These are phyloP conservation scores for Apotomis betuletana DNA, from an alignment of 2,888 invertebrate species.

Conservation along the genomic window DNA sequence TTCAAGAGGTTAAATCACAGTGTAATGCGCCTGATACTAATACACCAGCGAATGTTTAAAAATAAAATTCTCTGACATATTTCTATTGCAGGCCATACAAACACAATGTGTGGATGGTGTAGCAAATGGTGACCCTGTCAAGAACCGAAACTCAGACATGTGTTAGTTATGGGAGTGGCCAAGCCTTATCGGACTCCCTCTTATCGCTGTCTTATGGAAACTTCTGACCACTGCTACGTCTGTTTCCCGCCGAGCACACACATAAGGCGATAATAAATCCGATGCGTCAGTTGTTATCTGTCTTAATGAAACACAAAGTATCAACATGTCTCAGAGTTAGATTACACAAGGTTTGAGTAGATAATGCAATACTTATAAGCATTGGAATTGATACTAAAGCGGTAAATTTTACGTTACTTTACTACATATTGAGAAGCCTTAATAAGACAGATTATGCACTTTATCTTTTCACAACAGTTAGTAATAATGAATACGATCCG, in stretches of 20 bases:
- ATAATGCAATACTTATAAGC: background rate
- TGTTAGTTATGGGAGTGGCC: slow-evolving; percentile 37
- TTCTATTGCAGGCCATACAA: no score
- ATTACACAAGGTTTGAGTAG: slow-evolving; percentile 14
- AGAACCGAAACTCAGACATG: background rate
- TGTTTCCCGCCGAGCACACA: slow-evolving; percentile 31
- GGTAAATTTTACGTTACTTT: no score
- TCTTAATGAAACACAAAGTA: slow-evolving; percentile 26
- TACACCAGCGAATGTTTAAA: no score
- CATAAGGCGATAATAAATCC: slow-evolving; percentile 29
- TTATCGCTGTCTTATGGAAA: slow-evolving; percentile 69
- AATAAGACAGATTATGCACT: background rate
- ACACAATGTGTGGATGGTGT: no score
- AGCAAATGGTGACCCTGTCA: background rate
- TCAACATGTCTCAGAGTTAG: slow-evolving; percentile 29
- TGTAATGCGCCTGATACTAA: no score
- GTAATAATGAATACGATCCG: background rate
- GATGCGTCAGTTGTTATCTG: slow-evolving; percentile 41
- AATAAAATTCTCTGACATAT: no score
- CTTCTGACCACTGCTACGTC: slow-evolving; percentile 59
- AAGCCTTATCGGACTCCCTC: slow-evolving; percentile 50
- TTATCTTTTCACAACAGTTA: background rate
- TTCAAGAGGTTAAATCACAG: no score
- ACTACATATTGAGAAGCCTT: no score
- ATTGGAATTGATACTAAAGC: background rate